phyloP scores from a whole-genome alignment of 1,140 invertebrate species.

The Lordiphosa mommai region DNA sequence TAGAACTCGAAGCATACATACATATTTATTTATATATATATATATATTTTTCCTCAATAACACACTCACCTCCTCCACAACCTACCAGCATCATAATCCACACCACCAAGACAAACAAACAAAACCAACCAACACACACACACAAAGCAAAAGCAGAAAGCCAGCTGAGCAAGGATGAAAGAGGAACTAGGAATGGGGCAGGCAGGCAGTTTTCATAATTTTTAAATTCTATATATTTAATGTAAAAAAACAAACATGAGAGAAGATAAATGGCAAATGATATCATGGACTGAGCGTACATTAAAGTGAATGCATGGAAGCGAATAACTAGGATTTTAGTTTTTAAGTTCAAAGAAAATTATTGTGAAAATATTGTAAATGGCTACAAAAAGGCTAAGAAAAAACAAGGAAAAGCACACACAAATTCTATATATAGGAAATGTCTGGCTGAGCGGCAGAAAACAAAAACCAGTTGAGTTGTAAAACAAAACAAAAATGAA shows the following conservation, averaged over 20 bases:
- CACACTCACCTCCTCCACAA: constrained; percentile 33
- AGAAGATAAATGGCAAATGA: constrained; percentile 31
- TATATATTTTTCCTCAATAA: constrained; percentile 1
- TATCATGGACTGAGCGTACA: constrained; percentile 72
- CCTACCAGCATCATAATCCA: constrained; percentile 72
- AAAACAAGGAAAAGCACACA: constrained; percentile 51
- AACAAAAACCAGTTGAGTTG: constrained; percentile 10
- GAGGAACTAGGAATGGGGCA: constrained; percentile 26
- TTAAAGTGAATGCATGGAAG: constrained; percentile 42
- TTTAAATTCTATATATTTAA: constrained; percentile 32
- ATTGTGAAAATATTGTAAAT: constrained; percentile 34
- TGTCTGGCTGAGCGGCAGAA: constrained; percentile 23
- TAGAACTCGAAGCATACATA: constrained; percentile 15
- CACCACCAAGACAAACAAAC: constrained; percentile 54
- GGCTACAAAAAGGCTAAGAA: constrained; percentile 33
- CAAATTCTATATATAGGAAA: constrained; percentile 25
- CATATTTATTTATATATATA: constrained; percentile 4
- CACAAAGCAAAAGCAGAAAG: constrained; percentile 23
- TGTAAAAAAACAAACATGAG: constrained; percentile 7
- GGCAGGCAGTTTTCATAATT: constrained; percentile 58
- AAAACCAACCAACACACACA: constrained; percentile 16
- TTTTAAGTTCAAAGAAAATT: constrained; percentile 53
- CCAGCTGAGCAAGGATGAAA: constrained; percentile 10
- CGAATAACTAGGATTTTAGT: constrained; percentile 66
- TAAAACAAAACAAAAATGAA: constrained; percentile 10